Evolutionary conservation across 2,113 vertebrate genomes (phyloP).

Genomic region (Pomatostomus ruficeps): DNA sequence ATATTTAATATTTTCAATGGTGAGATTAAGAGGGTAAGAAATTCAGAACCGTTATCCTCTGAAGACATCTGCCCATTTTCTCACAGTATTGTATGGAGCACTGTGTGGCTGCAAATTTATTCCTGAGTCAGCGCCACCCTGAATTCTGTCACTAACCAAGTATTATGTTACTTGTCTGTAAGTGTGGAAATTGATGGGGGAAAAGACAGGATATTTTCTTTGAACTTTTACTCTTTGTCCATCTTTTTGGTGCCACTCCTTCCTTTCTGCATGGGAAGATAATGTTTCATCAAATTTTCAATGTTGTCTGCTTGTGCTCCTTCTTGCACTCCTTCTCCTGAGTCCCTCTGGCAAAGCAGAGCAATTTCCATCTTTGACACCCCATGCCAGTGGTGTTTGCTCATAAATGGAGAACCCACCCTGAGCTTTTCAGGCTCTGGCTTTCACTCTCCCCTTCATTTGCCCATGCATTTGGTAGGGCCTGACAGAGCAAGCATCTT

Average conservation of each 20-base stretch:
- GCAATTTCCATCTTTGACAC: neutral
- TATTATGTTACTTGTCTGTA: neutral
- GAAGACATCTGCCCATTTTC: neutral
- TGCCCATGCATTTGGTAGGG: rapidly evolving
- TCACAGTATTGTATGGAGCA: neutral
- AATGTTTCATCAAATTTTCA: neutral
- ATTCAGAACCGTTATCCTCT: neutral
- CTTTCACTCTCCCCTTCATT: neutral
- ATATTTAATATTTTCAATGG: neutral
- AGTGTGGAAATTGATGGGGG: neutral
- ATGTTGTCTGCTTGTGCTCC: neutral
- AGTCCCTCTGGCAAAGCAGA: neutral
- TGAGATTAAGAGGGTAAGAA: neutral
- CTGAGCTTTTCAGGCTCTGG: neutral
- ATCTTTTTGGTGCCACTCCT: neutral
- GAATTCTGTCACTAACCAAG: neutral
- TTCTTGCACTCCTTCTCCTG: neutral
- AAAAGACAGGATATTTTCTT: neutral
- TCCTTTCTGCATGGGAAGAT: neutral
- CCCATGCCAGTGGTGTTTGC: neutral
- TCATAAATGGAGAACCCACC: neutral
- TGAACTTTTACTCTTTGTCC: neutral
- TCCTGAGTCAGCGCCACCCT: rapidly evolving
- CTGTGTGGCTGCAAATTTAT: neutral
- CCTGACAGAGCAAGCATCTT: neutral